Conservation (phyloP, 1,140 invertebrate species). For the Proctacanthus coquilletti region DNA sequence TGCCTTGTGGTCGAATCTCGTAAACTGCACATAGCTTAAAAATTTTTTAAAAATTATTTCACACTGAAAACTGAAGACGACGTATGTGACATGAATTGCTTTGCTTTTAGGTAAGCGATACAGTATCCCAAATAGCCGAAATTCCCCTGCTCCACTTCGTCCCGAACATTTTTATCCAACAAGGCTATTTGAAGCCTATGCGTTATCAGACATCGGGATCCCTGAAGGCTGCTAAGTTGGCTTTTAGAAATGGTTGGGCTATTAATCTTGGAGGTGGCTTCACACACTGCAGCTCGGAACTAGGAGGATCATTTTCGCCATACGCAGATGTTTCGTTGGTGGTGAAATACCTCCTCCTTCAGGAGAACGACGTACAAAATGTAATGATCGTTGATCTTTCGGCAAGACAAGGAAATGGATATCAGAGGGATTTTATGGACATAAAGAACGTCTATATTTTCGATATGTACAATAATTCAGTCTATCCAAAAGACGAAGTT, state of each 20-base stretch:
- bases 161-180: slow-evolving; percentile 56
- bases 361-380: slow-evolving; percentile 37
- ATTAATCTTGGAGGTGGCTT: slow-evolving; percentile 74
- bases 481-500: slow-evolving; percentile 56
- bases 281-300: slow-evolving; percentile 51
- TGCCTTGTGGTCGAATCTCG: no score
- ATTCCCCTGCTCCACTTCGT: slow-evolving; percentile 48
- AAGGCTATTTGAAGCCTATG: slow-evolving; percentile 52
- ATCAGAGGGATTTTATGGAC: slow-evolving; percentile 56
- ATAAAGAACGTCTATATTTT: slow-evolving; percentile 60
- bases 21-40: no score
- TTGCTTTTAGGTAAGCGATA: slow-evolving; percentile 53
- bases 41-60: no score
- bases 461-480: slow-evolving; percentile 63
- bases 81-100: no score
- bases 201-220: slow-evolving; percentile 65
- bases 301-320: slow-evolving; percentile 65
- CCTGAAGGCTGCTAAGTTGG: slow-evolving; percentile 56
- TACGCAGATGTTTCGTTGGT: slow-evolving; percentile 69
- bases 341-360: slow-evolving; percentile 44
- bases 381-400: slow-evolving; percentile 64
- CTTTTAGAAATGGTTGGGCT: slow-evolving; percentile 59
- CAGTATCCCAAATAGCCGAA: slow-evolving; percentile 58
- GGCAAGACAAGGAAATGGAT: slow-evolving; percentile 56
- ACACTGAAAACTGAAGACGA: no score